These are phyloP conservation scores for Coilia nasus DNA, from an alignment of 2,797 vertebrate species.

Conservation along the genomic window DNA sequence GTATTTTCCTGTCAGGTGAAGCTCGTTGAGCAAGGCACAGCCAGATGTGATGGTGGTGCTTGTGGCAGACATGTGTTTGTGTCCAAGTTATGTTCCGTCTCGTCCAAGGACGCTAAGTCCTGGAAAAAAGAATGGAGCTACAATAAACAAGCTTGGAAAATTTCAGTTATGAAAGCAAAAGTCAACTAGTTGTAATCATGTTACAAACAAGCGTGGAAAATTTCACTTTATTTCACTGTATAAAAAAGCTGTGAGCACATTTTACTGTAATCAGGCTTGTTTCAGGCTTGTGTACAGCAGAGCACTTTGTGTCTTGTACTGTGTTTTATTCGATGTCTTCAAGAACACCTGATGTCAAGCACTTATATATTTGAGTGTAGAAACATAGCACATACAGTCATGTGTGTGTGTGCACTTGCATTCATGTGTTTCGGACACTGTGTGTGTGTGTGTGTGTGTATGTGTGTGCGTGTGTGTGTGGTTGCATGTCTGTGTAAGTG, in stretches of 20 bases:
- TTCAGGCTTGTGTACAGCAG: too few relatives aligned
- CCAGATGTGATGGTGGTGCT: not conserved
- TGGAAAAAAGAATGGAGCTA: not conserved
- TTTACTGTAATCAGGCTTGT: too few relatives aligned
- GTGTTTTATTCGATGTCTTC: too few relatives aligned
- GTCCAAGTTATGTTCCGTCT: not conserved
- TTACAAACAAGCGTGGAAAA: not conserved
- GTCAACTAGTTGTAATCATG: not conserved
- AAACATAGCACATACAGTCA: too few relatives aligned
- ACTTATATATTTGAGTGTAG: too few relatives aligned
- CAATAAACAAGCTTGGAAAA: not conserved
- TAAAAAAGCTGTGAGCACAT: too few relatives aligned
- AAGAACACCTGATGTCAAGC: too few relatives aligned
- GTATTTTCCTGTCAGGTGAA: not conserved
- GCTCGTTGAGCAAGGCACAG: not conserved
- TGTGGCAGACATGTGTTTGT: not conserved
- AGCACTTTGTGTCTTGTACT: too few relatives aligned
- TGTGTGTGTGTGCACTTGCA: not conserved
- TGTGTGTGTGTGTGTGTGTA: conserved; percentile 5
- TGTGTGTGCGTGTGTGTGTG: not conserved
- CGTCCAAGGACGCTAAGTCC: not conserved
- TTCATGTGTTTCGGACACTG: not conserved
- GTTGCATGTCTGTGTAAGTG: not conserved
- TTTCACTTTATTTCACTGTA: too few relatives aligned
- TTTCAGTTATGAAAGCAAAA: not conserved